These are phyloP conservation scores for Aphrophora alni DNA, from an alignment of 2,888 invertebrate species.

Conservation along the genomic window DNA sequence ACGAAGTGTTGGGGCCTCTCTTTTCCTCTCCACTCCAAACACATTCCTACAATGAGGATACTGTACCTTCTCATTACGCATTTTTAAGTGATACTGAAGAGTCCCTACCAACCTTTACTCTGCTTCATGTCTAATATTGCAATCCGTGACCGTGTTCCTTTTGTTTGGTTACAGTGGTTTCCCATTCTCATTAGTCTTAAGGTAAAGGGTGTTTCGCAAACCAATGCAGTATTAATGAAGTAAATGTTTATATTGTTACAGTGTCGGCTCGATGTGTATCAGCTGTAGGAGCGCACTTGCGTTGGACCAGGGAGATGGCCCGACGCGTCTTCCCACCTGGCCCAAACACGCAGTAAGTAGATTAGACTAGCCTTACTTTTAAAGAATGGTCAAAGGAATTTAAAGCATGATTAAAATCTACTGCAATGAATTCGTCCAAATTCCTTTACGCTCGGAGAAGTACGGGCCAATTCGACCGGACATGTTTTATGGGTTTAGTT, in stretches of 20 bases:
- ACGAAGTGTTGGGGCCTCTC: too few species aligned
- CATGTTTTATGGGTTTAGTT: not conserved
- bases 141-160: too few species aligned
- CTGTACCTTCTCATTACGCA: too few species aligned
- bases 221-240: too few species aligned
- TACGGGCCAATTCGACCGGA: not conserved
- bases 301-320: not conserved
- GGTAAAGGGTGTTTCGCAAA: too few species aligned
- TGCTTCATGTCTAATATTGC: too few species aligned
- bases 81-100: too few species aligned
- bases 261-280: not conserved
- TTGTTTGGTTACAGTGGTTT: too few species aligned
- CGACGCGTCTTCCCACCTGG: not conserved
- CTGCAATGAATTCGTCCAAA: not conserved
- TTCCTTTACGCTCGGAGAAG: not conserved
- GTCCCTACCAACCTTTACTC: too few species aligned
- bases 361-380: not conserved
- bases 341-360: not conserved
- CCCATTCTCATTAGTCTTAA: too few species aligned
- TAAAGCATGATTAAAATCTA: not conserved
- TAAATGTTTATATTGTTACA: not conserved
- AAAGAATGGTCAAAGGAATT: not conserved
- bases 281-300: not conserved
- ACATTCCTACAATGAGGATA: too few species aligned
- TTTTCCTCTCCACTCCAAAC: too few species aligned